phyloP scores from a whole-genome alignment of 2,888 invertebrate genomes.

The Parelbella ahira region DNA sequence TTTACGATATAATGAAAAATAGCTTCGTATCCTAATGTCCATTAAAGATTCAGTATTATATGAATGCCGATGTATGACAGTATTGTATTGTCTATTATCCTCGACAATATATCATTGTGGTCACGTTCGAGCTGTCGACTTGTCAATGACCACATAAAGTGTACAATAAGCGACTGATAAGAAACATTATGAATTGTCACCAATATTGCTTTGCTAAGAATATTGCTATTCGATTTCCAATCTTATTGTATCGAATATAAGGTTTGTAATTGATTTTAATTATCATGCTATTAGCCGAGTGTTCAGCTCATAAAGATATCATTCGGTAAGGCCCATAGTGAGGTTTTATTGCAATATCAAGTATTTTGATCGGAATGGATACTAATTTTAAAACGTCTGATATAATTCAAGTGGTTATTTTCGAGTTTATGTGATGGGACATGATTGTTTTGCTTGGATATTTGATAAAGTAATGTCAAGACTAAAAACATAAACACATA shows the following conservation, averaged over 20 bases:
- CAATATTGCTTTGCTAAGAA: neutral
- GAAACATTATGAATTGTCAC: conserved; percentile 8
- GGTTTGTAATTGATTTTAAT: neutral
- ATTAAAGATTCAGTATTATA: neutral
- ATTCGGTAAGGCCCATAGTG: neutral
- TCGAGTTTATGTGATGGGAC: too few relatives aligned
- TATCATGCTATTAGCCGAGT: neutral
- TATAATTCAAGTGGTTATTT: too few relatives aligned
- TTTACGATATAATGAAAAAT: neutral
- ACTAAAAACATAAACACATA: too few relatives aligned
- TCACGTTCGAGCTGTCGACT: conserved; percentile 5
- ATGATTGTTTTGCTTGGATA: too few relatives aligned
- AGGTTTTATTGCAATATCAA: neutral
- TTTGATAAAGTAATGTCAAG: too few relatives aligned
- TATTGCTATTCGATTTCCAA: neutral
- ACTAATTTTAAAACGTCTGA: too few relatives aligned
- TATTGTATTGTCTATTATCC: conserved; percentile 4
- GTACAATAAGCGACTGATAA: conserved; percentile 17
- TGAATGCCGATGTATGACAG: neutral
- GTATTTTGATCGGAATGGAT: too few relatives aligned
- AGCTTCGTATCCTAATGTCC: neutral
- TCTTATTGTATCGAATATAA: neutral
- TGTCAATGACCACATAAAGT: conserved; percentile 13
- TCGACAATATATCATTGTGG: conserved; percentile 13
- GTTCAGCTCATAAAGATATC: neutral